A percentile compares a stretch with the other conserved stretches of the same genome.
Conservation (phyloP, 2,113 vertebrate species). For the Uropsilus gracilis region DNA sequence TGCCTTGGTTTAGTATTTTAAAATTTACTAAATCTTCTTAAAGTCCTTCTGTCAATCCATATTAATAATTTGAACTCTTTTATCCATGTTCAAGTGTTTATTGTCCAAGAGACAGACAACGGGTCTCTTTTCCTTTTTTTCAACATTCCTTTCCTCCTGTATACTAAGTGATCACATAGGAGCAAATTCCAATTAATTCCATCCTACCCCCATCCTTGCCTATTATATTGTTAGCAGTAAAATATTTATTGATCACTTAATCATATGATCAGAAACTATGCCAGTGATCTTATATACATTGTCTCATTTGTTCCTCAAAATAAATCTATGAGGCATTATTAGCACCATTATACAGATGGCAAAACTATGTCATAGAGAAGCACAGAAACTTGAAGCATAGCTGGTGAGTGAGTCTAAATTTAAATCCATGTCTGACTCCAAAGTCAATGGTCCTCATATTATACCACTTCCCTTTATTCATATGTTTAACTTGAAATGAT, state of each 20-base stretch:
- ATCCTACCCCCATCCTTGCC: neutral
- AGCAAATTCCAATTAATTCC: neutral
- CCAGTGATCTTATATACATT: neutral
- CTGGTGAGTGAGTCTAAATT: neutral
- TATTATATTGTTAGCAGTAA: neutral
- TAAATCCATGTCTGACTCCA: neutral
- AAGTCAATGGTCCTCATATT: neutral
- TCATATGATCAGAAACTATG: neutral
- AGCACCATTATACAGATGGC: neutral
- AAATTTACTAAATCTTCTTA: neutral
- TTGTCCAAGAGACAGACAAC: neutral
- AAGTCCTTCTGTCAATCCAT: neutral
- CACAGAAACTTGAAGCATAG: neutral
- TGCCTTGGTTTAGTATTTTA: slow-evolving; percentile 1
- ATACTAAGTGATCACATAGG: neutral
- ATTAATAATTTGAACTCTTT: neutral
- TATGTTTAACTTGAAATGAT: neutral
- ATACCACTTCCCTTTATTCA: neutral
- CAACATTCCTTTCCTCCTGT: neutral
- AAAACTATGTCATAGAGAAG: neutral
- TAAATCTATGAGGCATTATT: neutral
- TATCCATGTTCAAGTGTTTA: neutral
- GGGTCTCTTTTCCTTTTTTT: neutral
- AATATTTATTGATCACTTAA: neutral
- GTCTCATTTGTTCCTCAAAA: neutral